These are phyloP conservation scores for Peromyscus aztecus DNA, from an alignment of 2,797 vertebrate species.

Conservation along the genomic window DNA sequence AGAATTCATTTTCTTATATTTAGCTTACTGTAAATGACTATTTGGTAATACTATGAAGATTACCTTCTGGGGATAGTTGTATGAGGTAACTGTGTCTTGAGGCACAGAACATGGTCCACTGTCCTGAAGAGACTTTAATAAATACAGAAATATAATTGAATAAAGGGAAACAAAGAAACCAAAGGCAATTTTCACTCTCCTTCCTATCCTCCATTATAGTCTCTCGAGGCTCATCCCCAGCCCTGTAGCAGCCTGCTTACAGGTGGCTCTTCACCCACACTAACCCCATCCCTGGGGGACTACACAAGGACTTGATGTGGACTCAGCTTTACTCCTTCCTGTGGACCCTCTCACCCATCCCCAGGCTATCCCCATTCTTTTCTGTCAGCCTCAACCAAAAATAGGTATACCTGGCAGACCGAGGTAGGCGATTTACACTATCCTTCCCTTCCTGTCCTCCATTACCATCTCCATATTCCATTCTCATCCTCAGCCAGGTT, in stretches of 20 bases:
- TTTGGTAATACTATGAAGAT: background rate
- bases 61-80: constrained; percentile 93
- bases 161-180: constrained; percentile 28
- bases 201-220: background rate
- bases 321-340: background rate
- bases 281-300: background rate
- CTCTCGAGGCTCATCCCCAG: background rate
- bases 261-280: background rate
- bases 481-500: background rate
- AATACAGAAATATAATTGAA: constrained; percentile 71
- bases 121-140: constrained; percentile 90
- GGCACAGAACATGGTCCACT: constrained; percentile 86
- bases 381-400: background rate
- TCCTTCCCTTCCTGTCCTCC: background rate
- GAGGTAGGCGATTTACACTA: background rate
- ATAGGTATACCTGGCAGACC: background rate
- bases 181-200: background rate
- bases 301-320: background rate
- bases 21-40: constrained; percentile 12
- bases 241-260: background rate
- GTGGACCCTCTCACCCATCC: background rate
- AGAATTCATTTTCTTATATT: constrained; percentile 35
- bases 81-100: constrained; percentile 89
- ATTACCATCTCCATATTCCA: background rate
- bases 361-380: background rate